Base-by-base conservation (phyloP, 1,140 invertebrate genomes). In the Lucilia cuprina region DNA sequence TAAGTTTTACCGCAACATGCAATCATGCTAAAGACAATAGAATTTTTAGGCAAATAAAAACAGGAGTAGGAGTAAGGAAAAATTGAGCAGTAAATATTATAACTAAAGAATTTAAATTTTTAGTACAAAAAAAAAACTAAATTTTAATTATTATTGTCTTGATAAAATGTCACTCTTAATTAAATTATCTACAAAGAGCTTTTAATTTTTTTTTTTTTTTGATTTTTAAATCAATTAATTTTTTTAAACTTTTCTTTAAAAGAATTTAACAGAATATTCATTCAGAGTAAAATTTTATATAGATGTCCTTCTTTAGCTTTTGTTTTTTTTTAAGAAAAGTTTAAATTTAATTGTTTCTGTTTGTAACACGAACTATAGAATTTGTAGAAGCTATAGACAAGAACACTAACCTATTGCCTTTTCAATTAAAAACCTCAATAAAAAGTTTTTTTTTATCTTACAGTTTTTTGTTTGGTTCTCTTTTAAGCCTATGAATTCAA, bases 1-100 rank as follows among this genome's bases (percentile, higher is more conserved):
- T 88, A 88, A 88, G 87, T 89, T 89, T 70, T 89, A 88, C 88
- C 88, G 84, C 55, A 47, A 19, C 25, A 47, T 49, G 60, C 74
- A 83, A 77, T 77, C 83, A 77, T 83, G 14, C 17, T 60, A 47
- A 77, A 83, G 65, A 82, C 25, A 60, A 60, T 60, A 55, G 14
- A 82, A 82, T 41, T 50, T 7, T 41, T 34, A 19, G 14, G 19
- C 14, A 49, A 10, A 41, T 7, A 10, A 41, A 19, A 8, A 35
- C 5, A 5, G 41, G n/a, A n/a, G 25, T 30, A 30, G 47, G 77
- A 50, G 21, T n/a, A 82, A 10, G 19, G n/a, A 82, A 25, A 82
- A 49, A 55, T 7, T 13, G 17, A 12, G n/a, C 14, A 60, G 14
- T 17, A n/a, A 14, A 60, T 60, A n/a, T 14, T 5, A 60, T 60